Percentiles rank a stretch among this genome's conserved stretches.
phyloP scores from a whole-genome alignment of 2,888 invertebrate genomes.

The Nipponacmea schrenckii region DNA sequence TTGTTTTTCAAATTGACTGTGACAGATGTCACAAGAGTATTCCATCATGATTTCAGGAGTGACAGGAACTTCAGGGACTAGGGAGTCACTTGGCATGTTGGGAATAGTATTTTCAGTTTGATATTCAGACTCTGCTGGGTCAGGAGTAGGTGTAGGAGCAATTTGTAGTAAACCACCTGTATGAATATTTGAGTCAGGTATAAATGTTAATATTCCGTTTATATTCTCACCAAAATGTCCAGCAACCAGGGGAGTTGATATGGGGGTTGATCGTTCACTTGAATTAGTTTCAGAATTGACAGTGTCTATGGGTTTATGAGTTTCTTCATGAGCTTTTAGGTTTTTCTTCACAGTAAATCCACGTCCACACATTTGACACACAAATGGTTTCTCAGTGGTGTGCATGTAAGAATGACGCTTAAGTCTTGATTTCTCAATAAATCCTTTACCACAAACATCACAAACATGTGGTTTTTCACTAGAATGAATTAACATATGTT shows the following conservation, averaged over 20 bases:
- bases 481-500: slow-evolving; percentile 1
- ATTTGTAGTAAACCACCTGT: background rate
- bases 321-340: slow-evolving; percentile 1
- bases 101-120: background rate
- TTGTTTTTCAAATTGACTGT: slow-evolving; percentile 6
- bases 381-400: slow-evolving; percentile 2
- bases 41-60: background rate
- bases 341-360: slow-evolving; percentile 5
- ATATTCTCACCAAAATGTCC: slow-evolving; percentile 7
- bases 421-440: slow-evolving; percentile 3
- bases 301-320: background rate
- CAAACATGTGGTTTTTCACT: slow-evolving; percentile 6
- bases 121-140: background rate
- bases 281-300: slow-evolving; percentile 6
- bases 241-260: background rate
- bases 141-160: background rate
- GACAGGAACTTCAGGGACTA: background rate
- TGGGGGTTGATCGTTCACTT: background rate
- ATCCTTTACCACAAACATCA: slow-evolving; percentile 1
- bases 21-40: background rate
- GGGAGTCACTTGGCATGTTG: background rate
- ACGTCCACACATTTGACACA: slow-evolving; percentile 1
- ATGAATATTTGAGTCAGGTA: background rate
- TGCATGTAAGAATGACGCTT: slow-evolving; percentile 6
- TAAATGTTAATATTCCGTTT: slow-evolving; percentile 1